These are phyloP conservation scores for Symphodus melops DNA, from an alignment of 2,113 vertebrate species.

Conservation along the genomic window DNA sequence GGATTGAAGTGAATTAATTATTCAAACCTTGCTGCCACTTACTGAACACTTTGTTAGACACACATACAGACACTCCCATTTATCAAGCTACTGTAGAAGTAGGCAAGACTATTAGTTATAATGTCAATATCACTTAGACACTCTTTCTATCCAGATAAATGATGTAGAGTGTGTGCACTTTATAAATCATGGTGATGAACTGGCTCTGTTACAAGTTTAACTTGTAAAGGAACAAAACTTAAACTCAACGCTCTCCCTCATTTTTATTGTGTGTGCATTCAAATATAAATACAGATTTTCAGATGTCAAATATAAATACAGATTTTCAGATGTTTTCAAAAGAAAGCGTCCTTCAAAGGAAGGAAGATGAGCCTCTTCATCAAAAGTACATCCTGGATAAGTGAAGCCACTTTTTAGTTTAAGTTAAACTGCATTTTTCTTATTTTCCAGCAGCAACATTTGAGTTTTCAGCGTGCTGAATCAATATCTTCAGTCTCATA, in stretches of 20 bases:
- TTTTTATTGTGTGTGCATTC: background rate
- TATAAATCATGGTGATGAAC: constrained; percentile 30
- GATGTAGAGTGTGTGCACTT: constrained; percentile 10
- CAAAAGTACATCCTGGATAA: background rate
- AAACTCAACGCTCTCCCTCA: background rate
- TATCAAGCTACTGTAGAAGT: constrained; percentile 14
- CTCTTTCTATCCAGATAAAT: constrained; percentile 14
- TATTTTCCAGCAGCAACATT: background rate
- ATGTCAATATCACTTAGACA: constrained; percentile 22
- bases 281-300: too few species aligned
- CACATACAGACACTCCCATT: constrained; percentile 9
- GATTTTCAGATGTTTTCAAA: too few species aligned
- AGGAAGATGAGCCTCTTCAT: background rate
- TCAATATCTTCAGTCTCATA: constrained; percentile 7
- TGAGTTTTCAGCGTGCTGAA: background rate
- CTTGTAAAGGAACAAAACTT: constrained; percentile 18
- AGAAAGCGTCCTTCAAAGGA: background rate
- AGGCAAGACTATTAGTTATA: constrained; percentile 23
- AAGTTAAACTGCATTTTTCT: too few species aligned
- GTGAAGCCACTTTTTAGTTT: background rate
- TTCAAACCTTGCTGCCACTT: constrained; percentile 9
- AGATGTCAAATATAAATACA: background rate
- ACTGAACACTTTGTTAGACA: constrained; percentile 4
- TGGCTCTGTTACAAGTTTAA: constrained; percentile 11
- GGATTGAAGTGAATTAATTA: background rate